Evolutionary conservation across 2,888 invertebrate genomes (phyloP), one percentile per base, ranked within the genome.

Genomic region (Drosophila prolongata): DNA sequence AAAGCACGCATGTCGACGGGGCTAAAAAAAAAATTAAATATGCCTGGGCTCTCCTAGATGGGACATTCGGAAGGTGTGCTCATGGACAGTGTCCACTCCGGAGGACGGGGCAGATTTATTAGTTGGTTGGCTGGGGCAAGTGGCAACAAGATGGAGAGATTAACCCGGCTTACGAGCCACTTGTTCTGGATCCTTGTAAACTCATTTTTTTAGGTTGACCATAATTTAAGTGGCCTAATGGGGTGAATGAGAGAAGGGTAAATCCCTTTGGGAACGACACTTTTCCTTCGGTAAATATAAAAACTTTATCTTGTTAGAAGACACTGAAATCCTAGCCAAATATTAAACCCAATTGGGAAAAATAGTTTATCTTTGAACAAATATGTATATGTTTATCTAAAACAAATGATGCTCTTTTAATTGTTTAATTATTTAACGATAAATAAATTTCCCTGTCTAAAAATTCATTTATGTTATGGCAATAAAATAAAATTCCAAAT

Each of bases 11-110:
- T 67, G 77, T 52, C 54, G 57, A 13, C 19, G 24, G 27, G 40
- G 24, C 19, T 16, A 11, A n/a, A 58, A 30, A 47, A 47, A 57
- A 64, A 65, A 71, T 61, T 80, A 80, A 84, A 84, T 64, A 87
- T 65, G 60, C 71, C 68, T 37, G 55, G 11, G 65, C 6, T 19
- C 30, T 64, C 43, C 34, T 14, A 19, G 54, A n/a, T 47, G 44
- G 34, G 13, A 16, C 47, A 27, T 47, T 40, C 13, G 16, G 10
- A 46, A 61, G 61, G 75, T 77, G 69, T 55, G 61, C 47, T 50
- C 50, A n/a, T 24, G 75, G 60, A 58, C 46, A 66, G 24, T 62
- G 76, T 59, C 50, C 59, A 40, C 14, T 19, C 5, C 49, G 47
- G 49, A 8, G 53, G 43, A n/a, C 34, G 59, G 54, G 47, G 19